A percentile compares a stretch with the other conserved stretches of the same genome.
These are phyloP conservation scores for Portevinia maculata DNA, from an alignment of 2,888 invertebrate genomes.

Conservation along the genomic window DNA sequence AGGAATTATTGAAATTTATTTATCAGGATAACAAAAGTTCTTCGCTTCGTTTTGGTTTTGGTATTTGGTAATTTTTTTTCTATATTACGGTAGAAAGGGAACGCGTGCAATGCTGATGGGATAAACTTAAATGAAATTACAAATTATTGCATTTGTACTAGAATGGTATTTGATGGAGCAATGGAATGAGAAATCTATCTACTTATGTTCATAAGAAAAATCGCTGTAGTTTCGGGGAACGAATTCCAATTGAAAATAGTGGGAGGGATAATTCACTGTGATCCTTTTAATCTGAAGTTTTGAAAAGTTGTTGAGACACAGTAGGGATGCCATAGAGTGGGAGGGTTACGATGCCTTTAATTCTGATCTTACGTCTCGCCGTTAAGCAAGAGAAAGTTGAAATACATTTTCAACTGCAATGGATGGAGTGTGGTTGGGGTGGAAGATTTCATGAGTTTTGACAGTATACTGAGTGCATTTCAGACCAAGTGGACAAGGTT, in stretches of 20 bases:
- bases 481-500: constrained; percentile 38
- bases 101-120: constrained; percentile 57
- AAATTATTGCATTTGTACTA: constrained; percentile 68
- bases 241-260: constrained; percentile 37
- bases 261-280: not conserved
- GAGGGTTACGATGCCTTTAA: no score
- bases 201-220: constrained; percentile 14
- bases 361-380: no score
- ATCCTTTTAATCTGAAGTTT: constrained; percentile 60
- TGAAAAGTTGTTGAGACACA: no score
- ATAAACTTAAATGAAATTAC: constrained; percentile 72
- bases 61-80: constrained; percentile 2
- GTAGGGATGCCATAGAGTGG: no score
- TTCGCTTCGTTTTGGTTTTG: constrained; percentile 39
- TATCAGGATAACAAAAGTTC: constrained; percentile 69
- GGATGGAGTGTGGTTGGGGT: not conserved
- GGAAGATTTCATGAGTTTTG: constrained; percentile 39
- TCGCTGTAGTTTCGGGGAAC: constrained; percentile 27
- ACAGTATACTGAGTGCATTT: constrained; percentile 57
- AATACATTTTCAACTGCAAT: constrained; percentile 30
- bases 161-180: constrained; percentile 55
- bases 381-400: no score
- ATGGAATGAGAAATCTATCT: constrained; percentile 29
- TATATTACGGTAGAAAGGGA: not conserved
- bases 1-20: constrained; percentile 74